These are phyloP conservation scores for Ochropleura leucogaster DNA, from an alignment of 2,888 invertebrate genomes.

Conservation along the genomic window DNA sequence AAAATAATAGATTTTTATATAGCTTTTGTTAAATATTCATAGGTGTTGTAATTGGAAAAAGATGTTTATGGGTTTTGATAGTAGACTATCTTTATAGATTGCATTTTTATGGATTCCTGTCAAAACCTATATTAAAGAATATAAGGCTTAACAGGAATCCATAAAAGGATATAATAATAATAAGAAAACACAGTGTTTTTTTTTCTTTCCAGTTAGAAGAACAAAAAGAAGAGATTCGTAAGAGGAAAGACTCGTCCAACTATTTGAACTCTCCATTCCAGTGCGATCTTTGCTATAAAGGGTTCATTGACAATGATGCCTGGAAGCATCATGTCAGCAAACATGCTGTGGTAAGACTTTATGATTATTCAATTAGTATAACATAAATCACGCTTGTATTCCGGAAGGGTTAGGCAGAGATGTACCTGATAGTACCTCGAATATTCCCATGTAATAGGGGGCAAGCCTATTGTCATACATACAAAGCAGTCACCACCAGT, in stretches of 20 bases:
- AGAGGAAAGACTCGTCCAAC: constrained; percentile 80
- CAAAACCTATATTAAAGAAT: no score
- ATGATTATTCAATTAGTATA: not conserved
- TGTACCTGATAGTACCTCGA: no score
- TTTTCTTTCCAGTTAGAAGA: constrained; percentile 75
- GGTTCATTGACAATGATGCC: constrained; percentile 84
- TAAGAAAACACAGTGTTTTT: not conserved
- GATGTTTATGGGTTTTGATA: not conserved
- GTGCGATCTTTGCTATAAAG: constrained; percentile 83
- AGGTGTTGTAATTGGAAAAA: no score
- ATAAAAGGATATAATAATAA: no score
- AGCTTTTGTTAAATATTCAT: no score
- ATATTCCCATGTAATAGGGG: no score
- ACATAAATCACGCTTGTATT: not conserved
- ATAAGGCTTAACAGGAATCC: no score
- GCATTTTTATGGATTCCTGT: no score
- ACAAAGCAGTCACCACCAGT: no score
- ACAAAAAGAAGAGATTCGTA: constrained; percentile 81
- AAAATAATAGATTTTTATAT: no score
- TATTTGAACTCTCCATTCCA: constrained; percentile 82
- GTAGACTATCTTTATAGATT: not conserved
- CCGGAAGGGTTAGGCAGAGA: no score
- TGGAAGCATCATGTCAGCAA: constrained; percentile 84
- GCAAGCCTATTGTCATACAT: no score
- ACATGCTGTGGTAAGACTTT: constrained; percentile 77